Evolutionary conservation across 2,888 invertebrate species (phyloP), one percentile per base, ranked within the genome.

Genomic region (Lepidochitona cinerea): DNA sequence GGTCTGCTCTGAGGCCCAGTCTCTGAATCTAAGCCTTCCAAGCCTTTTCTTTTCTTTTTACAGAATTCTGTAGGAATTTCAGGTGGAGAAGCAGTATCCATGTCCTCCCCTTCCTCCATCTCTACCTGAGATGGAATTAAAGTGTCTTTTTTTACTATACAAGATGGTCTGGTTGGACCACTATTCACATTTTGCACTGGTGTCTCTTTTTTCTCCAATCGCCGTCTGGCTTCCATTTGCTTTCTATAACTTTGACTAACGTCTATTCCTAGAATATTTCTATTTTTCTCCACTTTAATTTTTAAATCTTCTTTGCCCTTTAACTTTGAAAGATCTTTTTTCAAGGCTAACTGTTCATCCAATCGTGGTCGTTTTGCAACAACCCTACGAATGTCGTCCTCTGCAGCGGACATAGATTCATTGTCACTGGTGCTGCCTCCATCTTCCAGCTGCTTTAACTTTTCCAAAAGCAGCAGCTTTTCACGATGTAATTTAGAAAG

Each of bases 361-460:
- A 86, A 66, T 32, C 82, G 79, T 6, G 82, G 78, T 71, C 82
- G 81, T 74, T 84, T 84, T 68, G 79, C 76, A 35, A 78, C 71
- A 71, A 76, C 75, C 70, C 78, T 77, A 66, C 81, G 71, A 32
- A 75, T 73, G 73, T 79, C 78, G 2, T 81, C 79, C 29, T 79
- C 76, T n/a, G 53, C 53, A 6, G 68, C 66, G 14, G 74, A 66
- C 26, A 26, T 76, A 35, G 72, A 72, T 14, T 82, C 81, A 49
- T 72, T 73, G 70, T 86, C 85, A 82, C 87, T 88, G 66, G 83
- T 83, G 73, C 83, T 83, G 23, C 81, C 83, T 59, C 73, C 82
- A 53, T 86, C 87, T 64, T 89, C 89, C 67, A 89, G 79, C 66
- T 88, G 84, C 71, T 89, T 86, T 64, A 90, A 79, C 70, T 89